Conservation (phyloP, 2,797 vertebrate species). For the Poeciliopsis presidionis region DNA sequence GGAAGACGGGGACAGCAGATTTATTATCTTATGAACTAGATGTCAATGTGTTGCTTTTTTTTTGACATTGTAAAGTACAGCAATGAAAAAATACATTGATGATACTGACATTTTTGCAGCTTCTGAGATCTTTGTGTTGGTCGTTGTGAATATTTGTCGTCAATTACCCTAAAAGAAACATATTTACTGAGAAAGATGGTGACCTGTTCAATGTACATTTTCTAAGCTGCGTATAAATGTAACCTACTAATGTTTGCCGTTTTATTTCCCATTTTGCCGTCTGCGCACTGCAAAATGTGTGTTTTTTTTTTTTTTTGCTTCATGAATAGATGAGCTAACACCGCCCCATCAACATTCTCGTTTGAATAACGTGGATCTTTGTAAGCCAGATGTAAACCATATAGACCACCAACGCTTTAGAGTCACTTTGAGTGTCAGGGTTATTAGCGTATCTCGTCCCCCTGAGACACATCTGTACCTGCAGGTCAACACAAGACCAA, state of each 20-base stretch:
- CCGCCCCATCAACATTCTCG: neutral
- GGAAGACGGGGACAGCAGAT: no score
- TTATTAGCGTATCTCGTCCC: neutral
- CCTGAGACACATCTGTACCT: neutral
- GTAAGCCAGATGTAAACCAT: neutral
- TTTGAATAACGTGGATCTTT: neutral
- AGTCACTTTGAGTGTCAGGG: neutral
- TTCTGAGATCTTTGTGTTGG: neutral
- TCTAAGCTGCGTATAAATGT: neutral
- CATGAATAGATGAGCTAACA: neutral
- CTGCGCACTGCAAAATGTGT: neutral
- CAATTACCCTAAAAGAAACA: neutral
- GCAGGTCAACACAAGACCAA: conserved; percentile 15
- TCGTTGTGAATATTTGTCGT: neutral
- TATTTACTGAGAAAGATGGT: neutral
- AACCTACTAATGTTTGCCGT: neutral
- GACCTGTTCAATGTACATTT: neutral
- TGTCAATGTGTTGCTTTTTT: neutral
- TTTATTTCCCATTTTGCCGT: neutral
- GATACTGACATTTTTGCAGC: neutral
- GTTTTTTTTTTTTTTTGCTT: neutral
- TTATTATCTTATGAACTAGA: neutral
- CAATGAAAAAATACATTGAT: neutral
- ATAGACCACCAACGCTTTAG: neutral
- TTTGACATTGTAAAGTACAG: neutral